These are phyloP conservation scores for Nebria ingens DNA, from an alignment of 1,140 invertebrate genomes.

Conservation along the genomic window DNA sequence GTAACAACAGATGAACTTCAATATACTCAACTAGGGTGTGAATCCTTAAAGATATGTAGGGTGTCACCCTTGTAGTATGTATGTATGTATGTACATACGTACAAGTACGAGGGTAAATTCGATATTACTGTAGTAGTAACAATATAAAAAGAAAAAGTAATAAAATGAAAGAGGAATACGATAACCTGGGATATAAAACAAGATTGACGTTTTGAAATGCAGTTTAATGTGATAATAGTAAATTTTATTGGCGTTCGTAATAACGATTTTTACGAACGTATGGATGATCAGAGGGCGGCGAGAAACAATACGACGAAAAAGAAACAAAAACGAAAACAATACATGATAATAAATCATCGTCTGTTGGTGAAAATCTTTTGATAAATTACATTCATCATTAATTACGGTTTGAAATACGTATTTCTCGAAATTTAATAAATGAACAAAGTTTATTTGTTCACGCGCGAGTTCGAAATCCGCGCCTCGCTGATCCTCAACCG, in stretches of 20 bases:
- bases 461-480: background rate
- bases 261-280: background rate
- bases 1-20: too few relatives aligned
- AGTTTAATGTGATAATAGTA: background rate
- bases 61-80: too few relatives aligned
- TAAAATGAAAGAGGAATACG: too few relatives aligned
- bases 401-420: constrained; percentile 6
- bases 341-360: constrained; percentile 2
- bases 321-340: background rate
- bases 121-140: too few relatives aligned
- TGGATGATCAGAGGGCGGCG: too few relatives aligned
- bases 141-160: too few relatives aligned
- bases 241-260: background rate
- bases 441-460: constrained; percentile 5
- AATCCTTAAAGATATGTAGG: too few relatives aligned
- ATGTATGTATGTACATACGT: too few relatives aligned
- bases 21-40: too few relatives aligned
- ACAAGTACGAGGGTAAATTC: too few relatives aligned
- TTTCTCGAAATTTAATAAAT: constrained; percentile 7
- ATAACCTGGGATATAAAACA: background rate
- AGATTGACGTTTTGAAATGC: background rate
- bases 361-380: constrained; percentile 8
- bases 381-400: constrained; percentile 7
- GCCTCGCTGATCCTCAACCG: background rate
- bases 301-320: background rate